These are phyloP conservation scores for Heliconius sara DNA, from an alignment of 2,888 invertebrate species.

Conservation along the genomic window DNA sequence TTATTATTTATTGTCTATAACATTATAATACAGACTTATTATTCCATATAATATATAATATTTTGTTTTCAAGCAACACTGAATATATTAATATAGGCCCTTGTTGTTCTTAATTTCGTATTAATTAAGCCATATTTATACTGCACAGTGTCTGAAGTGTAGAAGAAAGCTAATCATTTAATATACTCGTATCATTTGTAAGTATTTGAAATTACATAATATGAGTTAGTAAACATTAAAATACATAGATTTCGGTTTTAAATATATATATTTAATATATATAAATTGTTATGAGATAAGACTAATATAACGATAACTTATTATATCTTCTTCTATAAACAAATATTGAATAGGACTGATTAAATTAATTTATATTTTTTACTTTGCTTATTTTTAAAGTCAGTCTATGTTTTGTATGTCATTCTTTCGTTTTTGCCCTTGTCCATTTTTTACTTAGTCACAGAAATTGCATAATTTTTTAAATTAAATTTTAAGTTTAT, in stretches of 20 bases:
- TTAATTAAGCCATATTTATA: not conserved
- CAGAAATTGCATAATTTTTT: not conserved
- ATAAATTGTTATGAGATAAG: not conserved
- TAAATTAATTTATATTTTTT: not conserved
- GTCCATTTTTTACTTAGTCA: not conserved
- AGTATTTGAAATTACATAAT: not conserved
- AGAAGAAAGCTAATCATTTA: not conserved
- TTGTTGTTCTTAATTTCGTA: not conserved
- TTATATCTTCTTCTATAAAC: not conserved
- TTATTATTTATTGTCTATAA: not conserved
- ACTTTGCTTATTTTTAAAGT: not conserved
- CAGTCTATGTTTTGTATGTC: not conserved
- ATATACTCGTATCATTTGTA: not conserved
- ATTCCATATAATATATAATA: no score
- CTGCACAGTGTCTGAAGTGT: not conserved
- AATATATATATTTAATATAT: not conserved
- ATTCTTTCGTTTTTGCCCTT: not conserved
- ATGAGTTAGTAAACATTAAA: not conserved
- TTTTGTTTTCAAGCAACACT: constrained; percentile 14
- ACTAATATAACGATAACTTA: not conserved
- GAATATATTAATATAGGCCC: not conserved
- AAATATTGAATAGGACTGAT: no score
- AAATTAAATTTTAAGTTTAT: not conserved
- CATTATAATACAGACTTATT: no score
- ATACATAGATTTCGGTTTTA: not conserved